Conservation (phyloP, 2,888 invertebrate genomes). For the Torymus tubicola region DNA sequence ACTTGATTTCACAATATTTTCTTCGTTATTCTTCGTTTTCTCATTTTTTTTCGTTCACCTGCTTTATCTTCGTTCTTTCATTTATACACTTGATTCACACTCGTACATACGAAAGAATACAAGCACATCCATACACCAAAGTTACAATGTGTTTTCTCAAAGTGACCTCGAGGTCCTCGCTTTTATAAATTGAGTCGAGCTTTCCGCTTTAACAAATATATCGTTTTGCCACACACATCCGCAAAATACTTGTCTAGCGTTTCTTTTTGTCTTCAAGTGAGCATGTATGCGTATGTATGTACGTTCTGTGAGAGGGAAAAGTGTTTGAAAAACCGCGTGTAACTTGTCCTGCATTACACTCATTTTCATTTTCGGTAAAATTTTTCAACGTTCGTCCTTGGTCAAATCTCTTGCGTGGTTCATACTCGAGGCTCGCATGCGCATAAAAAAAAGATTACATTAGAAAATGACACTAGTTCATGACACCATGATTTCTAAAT, state of each 20-base stretch:
- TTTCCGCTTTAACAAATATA: constrained; percentile 31
- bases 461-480: constrained; percentile 64
- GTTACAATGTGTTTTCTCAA: constrained; percentile 48
- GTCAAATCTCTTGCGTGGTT: constrained; percentile 50
- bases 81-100: constrained; percentile 46
- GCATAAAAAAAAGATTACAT: constrained; percentile 52
- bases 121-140: constrained; percentile 58
- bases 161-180: constrained; percentile 42
- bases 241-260: constrained; percentile 40
- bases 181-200: constrained; percentile 32
- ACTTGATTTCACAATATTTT: constrained; percentile 39
- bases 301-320: background rate
- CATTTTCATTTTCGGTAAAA: constrained; percentile 17
- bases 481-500: constrained; percentile 60
- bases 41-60: constrained; percentile 9
- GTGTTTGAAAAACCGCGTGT: constrained; percentile 25
- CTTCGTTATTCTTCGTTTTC: constrained; percentile 39
- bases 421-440: constrained; percentile 45
- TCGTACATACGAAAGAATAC: constrained; percentile 52
- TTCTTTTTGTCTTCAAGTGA: constrained; percentile 20
- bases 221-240: constrained; percentile 19
- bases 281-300: constrained; percentile 7
- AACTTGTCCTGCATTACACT: constrained; percentile 27
- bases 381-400: constrained; percentile 14
- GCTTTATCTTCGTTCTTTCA: constrained; percentile 30